These are phyloP conservation scores for Tetanocera ferruginea DNA, from an alignment of 2,888 invertebrate species.

Conservation along the genomic window DNA sequence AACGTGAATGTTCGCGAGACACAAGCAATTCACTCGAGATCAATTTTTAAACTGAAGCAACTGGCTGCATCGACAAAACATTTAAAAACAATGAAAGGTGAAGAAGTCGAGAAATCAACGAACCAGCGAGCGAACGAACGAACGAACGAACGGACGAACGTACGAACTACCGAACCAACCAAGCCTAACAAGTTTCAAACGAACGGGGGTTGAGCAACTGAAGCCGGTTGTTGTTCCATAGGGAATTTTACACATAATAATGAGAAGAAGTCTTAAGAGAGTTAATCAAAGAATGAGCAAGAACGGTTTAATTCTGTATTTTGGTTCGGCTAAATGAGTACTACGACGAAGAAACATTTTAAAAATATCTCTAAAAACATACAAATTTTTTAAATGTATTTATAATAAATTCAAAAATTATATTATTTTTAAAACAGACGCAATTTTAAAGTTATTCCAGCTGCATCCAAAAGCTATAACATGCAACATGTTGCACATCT, in stretches of 20 bases:
- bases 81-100: conserved; percentile 49
- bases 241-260: background rate
- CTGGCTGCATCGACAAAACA: conserved; percentile 56
- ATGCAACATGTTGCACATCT: conserved; percentile 41
- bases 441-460: background rate
- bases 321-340: too few relatives aligned
- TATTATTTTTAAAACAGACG: too few relatives aligned
- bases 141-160: conserved; percentile 18
- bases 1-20: conserved; percentile 8
- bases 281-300: too few relatives aligned
- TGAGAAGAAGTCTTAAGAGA: background rate
- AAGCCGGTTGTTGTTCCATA: background rate
- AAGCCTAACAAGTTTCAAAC: background rate
- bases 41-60: conserved; percentile 57
- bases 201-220: background rate
- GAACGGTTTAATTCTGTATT: too few relatives aligned
- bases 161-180: background rate
- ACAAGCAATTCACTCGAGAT: conserved; percentile 52
- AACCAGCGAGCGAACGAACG: conserved; percentile 18
- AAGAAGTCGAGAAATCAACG: conserved; percentile 24
- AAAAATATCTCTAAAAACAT: too few relatives aligned
- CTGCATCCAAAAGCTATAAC: background rate
- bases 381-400: too few relatives aligned
- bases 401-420: too few relatives aligned
- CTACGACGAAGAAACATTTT: too few relatives aligned